A percentile compares a stretch with the other conserved stretches of the same genome.
phyloP scores from a whole-genome alignment of 2,113 vertebrate species.

The Onychorhynchus coronatus region DNA sequence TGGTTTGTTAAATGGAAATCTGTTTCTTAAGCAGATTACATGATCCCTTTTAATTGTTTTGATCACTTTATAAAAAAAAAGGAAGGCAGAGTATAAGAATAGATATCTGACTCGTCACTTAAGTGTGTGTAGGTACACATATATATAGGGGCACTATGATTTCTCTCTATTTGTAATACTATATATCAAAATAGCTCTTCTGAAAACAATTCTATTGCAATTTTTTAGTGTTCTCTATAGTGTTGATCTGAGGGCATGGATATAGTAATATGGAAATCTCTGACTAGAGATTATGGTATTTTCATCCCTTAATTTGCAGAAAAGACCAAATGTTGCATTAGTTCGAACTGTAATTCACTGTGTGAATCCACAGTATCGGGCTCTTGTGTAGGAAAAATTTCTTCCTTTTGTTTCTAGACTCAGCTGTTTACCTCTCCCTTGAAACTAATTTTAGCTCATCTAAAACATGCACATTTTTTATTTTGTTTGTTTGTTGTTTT shows the following conservation, averaged over 20 bases:
- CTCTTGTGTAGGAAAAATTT: neutral
- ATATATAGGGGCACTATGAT: neutral
- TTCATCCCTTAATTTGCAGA: neutral
- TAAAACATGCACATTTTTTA: neutral
- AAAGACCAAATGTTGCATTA: neutral
- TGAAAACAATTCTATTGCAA: neutral
- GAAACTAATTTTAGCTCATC: conserved; percentile 21
- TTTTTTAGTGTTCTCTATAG: neutral
- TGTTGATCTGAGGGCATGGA: neutral
- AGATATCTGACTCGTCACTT: neutral
- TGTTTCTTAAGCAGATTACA: neutral
- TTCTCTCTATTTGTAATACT: neutral
- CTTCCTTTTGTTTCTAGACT: conserved; percentile 24
- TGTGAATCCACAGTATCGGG: neutral
- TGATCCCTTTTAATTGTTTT: neutral
- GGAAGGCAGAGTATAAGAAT: neutral
- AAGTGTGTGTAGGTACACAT: neutral
- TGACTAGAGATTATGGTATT: neutral
- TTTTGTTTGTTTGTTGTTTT: conserved; percentile 39
- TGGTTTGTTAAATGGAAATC: neutral
- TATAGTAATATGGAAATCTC: neutral
- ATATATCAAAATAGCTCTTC: neutral
- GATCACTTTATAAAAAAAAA: neutral
- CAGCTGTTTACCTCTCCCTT: conserved; percentile 17
- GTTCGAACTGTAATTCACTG: neutral